Evolutionary conservation across 2,888 invertebrate species (phyloP).

Genomic region (Apamea monoglypha): DNA sequence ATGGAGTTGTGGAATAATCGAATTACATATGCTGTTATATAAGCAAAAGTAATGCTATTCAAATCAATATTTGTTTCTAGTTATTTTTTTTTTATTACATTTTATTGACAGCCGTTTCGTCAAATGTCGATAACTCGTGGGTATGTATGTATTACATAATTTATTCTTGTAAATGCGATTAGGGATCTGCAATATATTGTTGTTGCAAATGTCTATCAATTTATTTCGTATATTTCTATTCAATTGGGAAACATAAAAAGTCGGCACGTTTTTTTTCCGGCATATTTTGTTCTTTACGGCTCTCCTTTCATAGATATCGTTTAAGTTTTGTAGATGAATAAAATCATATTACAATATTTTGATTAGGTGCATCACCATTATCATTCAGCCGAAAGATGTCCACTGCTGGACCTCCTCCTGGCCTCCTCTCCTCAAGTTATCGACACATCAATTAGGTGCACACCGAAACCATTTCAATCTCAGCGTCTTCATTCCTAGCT

Average conservation of each 20-base stretch:
- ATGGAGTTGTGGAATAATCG: slow-evolving; percentile 20
- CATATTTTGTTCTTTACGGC: neutral
- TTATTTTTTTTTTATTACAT: slow-evolving; percentile 34
- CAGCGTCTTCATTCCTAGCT: neutral
- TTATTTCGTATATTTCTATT: neutral
- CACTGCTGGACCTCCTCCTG: neutral
- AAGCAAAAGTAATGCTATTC: slow-evolving; percentile 47
- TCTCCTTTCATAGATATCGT: neutral
- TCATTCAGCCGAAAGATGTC: neutral
- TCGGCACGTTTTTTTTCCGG: neutral
- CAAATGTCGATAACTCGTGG: slow-evolving; percentile 43
- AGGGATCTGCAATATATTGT: slow-evolving; percentile 16
- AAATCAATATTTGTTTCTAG: slow-evolving; percentile 47
- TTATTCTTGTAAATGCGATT: slow-evolving; percentile 34
- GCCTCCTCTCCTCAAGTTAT: neutral
- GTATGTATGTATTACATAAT: slow-evolving; percentile 51
- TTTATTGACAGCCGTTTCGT: slow-evolving; percentile 53
- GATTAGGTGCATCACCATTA: neutral
- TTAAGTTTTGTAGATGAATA: neutral
- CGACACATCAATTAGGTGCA: neutral
- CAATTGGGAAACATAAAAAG: neutral
- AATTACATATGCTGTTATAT: slow-evolving; percentile 45
- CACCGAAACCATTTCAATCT: neutral
- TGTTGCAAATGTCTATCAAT: slow-evolving; percentile 8
- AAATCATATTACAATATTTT: slow-evolving; percentile 4